Evolutionary conservation across 92 coral and sea anemone genomes (phyloP), one percentile per base, ranked within the genome.

Genomic region (Porites rus): DNA sequence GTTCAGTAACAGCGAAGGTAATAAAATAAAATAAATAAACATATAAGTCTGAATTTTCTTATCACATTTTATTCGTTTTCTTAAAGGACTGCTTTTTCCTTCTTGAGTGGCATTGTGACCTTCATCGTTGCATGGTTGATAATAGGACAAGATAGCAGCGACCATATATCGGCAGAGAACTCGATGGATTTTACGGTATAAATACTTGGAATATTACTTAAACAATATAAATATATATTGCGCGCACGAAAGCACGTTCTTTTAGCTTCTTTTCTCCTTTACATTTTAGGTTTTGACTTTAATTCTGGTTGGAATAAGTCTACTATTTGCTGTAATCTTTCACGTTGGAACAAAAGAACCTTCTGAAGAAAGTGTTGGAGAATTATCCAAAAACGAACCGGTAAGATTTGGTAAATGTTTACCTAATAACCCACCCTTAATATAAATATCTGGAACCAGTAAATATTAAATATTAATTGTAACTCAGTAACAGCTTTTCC

Each of bases 311-410:
- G 81, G 68, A 60, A 21, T 77, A 16, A 52, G 81, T 8, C 53
- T 77, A 12, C 1, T 58, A 14, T 77, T 60, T 50, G 10, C 68
- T 59, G 24, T 24, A 17, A 77, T 77, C 22, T 77, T 77, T 52
- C 81, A 77, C 50, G 13, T 77, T 64, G 81, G 81, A 9, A 77
- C 81, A 53, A 77, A 60, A 22, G 81, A 77, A 18, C 69, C 69
- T 73, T 72, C 60, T 7, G 77, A 18, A 62, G 7, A 11, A 20
- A 62, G 8, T 20, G n/a, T 7, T 16, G 18, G 20, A 62, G 8
- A 2, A n/a, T 0, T 20, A 8, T 16, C 66, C n/a, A 62, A 18
- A 62, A 18, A 16, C n/a, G 21, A n/a, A 62, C 16, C 3, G 61
- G 61, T 56, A 56, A 56, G 61, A 56, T 56, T 56, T 38, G 46